Conservation (phyloP, 2,113 vertebrate species). For the Melanerpes formicivorus region DNA sequence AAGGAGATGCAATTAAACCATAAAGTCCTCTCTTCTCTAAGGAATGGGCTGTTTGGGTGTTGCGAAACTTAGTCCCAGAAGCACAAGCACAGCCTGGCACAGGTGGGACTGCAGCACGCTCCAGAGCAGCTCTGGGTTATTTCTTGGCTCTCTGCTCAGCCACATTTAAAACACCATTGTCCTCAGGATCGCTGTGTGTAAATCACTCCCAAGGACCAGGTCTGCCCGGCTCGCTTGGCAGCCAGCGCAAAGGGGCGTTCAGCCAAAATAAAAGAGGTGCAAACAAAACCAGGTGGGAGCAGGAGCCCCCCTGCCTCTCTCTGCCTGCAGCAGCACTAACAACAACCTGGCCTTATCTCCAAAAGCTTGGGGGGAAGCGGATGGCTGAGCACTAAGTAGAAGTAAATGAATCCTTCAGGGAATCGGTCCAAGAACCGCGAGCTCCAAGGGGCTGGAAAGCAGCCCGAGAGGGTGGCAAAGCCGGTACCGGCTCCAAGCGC, state of each 20-base stretch:
- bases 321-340: not conserved
- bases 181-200: not conserved
- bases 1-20: not conserved
- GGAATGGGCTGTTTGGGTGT: not conserved
- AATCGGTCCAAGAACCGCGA: not conserved
- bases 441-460: slow-evolving; percentile 38
- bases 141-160: not conserved
- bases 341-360: not conserved
- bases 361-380: not conserved
- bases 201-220: not conserved
- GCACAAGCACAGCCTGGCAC: not conserved
- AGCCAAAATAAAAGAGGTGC: not conserved
- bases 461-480: slow-evolving; percentile 22
- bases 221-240: rapidly evolving
- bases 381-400: slow-evolving; percentile 16
- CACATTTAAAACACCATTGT: not conserved
- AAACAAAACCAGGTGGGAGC: not conserved
- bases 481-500: not conserved
- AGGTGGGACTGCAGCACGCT: not conserved
- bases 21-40: not conserved
- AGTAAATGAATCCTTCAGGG: slow-evolving; percentile 47
- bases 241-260: not conserved
- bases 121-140: not conserved
- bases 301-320: not conserved
- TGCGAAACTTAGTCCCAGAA: not conserved